Conservation (phyloP, 2,113 vertebrate species). For the Himantopus leucocephalus region DNA sequence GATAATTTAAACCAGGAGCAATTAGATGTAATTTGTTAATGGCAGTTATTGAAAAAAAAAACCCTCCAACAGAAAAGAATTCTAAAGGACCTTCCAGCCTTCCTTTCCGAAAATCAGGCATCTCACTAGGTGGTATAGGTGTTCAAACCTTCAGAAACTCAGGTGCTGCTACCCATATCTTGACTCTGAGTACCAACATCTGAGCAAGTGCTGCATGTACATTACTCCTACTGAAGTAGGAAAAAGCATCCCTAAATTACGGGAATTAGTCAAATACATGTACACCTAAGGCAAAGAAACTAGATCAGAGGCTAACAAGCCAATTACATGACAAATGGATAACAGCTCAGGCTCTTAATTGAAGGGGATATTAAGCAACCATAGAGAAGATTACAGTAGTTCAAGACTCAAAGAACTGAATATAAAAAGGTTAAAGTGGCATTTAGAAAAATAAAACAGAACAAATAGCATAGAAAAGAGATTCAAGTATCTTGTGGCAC, state of each 20-base stretch:
- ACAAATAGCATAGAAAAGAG: slow-evolving; percentile 30
- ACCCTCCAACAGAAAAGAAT: not conserved
- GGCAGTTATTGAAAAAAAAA: not conserved
- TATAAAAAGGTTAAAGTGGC: slow-evolving; percentile 29
- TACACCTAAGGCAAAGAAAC: slow-evolving; percentile 53
- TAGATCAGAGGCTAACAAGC: slow-evolving; percentile 52
- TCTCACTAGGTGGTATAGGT: not conserved
- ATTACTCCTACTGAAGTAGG: not conserved
- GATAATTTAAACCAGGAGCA: not conserved
- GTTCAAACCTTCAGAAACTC: not conserved
- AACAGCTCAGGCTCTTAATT: slow-evolving; percentile 33
- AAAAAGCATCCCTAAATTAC: not conserved
- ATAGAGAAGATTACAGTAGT: slow-evolving; percentile 13
- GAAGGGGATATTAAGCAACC: slow-evolving; percentile 33
- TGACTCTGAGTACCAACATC: not conserved
- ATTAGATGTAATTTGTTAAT: not conserved
- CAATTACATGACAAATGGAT: slow-evolving; percentile 43
- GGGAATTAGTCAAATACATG: slow-evolving; percentile 34
- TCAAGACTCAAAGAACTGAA: slow-evolving; percentile 27
- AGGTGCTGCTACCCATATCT: not conserved
- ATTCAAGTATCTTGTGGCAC: slow-evolving; percentile 1
- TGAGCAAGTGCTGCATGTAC: not conserved
- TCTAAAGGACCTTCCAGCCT: not conserved
- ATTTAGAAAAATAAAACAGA: slow-evolving; percentile 42
- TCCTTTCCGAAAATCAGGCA: not conserved